Conservation (phyloP, 2,797 vertebrate genomes). For the Hoplostethus mediterraneus region DNA sequence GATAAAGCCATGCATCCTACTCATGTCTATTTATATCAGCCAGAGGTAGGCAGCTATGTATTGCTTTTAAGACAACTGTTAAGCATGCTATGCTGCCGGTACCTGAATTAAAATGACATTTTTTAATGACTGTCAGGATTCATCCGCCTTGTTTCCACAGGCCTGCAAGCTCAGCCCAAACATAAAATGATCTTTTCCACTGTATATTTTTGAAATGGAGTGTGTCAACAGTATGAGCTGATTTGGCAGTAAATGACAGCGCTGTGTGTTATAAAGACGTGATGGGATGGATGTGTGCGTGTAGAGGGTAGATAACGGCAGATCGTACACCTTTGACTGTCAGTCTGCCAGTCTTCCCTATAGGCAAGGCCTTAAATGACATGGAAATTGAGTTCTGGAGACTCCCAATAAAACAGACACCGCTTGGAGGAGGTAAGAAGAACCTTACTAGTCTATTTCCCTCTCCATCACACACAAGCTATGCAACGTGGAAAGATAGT, state of each 20-base stretch:
- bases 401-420: conserved; percentile 63
- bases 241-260: conserved; percentile 53
- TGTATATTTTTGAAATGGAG: conserved; percentile 36
- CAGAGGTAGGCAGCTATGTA: not conserved
- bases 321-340: conserved; percentile 58
- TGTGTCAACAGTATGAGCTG: conserved; percentile 45
- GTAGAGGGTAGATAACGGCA: conserved; percentile 54
- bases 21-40: not conserved
- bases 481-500: conserved; percentile 37
- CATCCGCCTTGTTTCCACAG: conserved; percentile 8
- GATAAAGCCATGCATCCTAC: not conserved
- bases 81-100: conserved; percentile 9
- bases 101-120: conserved; percentile 11
- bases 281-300: conserved; percentile 29
- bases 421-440: conserved; percentile 52
- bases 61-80: not conserved
- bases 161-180: conserved; percentile 1
- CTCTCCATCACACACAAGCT: conserved; percentile 51
- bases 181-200: conserved; percentile 7
- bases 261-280: conserved; percentile 33
- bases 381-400: conserved; percentile 69
- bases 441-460: conserved; percentile 46
- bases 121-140: not conserved
- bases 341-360: conserved; percentile 24
- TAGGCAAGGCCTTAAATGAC: conserved; percentile 61